Percentiles rank a stretch among this genome's conserved stretches.
Conservation (phyloP, 2,113 vertebrate genomes). For the Chionomys nivalis region DNA sequence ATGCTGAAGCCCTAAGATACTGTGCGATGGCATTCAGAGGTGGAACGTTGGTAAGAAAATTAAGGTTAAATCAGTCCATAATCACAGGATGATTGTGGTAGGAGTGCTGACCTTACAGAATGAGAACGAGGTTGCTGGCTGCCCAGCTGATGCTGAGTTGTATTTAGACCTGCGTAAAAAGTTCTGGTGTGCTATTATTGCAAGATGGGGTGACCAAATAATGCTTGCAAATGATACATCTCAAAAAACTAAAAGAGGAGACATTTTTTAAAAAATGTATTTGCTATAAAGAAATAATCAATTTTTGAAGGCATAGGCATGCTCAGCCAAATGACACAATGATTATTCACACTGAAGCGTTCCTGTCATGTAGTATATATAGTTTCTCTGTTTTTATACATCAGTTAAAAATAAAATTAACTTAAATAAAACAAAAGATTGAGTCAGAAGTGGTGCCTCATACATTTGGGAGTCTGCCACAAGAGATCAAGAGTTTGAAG, state of each 20-base stretch:
- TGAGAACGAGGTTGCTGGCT: background rate
- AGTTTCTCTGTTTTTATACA: background rate
- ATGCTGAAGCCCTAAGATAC: background rate
- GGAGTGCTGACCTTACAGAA: background rate
- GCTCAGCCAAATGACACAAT: background rate
- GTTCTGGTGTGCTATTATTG: background rate
- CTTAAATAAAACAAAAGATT: background rate
- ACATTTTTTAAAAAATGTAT: background rate
- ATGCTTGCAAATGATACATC: background rate
- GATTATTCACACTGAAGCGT: background rate
- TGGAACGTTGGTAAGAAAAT: background rate
- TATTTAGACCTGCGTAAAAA: background rate
- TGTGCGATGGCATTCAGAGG: background rate
- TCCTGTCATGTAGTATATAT: background rate
- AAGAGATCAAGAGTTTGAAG: background rate
- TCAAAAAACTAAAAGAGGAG: background rate
- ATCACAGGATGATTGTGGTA: background rate
- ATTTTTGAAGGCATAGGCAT: background rate
- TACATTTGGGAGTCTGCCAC: background rate
- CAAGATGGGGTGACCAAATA: background rate
- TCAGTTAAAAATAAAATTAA: background rate
- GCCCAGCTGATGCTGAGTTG: background rate
- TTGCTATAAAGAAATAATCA: background rate
- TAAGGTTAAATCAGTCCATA: background rate
- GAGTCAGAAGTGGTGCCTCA: background rate